Evolutionary conservation across 2,797 vertebrate genomes (phyloP).

Genomic region (Thripadectes ignobilis): DNA sequence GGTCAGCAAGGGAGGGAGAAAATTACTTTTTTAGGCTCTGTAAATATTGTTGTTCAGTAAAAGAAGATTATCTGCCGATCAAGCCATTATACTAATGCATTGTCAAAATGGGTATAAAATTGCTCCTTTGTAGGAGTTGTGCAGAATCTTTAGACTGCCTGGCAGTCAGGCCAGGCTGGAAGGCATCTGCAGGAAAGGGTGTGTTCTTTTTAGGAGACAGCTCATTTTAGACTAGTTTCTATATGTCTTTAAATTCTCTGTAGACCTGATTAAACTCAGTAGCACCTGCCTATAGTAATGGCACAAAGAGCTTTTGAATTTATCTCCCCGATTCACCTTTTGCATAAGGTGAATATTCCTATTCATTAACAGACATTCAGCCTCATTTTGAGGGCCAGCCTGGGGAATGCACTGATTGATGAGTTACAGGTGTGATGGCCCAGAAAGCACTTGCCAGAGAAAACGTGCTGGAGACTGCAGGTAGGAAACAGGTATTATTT

Average conservation of each 20-base stretch:
- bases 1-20: background rate
- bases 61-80: background rate
- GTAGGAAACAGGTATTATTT: too few relatives aligned
- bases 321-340: background rate
- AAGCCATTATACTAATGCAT: background rate
- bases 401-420: background rate
- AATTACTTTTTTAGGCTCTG: background rate
- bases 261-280: background rate
- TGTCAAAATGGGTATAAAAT: background rate
- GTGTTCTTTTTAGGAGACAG: background rate
- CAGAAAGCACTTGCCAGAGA: background rate
- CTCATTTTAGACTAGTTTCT: background rate
- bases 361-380: background rate
- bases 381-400: background rate
- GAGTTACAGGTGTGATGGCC: background rate
- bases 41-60: slow-evolving; percentile 35
- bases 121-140: background rate
- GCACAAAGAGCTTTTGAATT: background rate
- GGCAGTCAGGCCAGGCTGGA: background rate
- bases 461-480: background rate
- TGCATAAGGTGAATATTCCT: background rate
- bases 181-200: background rate
- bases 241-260: background rate
- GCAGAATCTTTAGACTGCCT: background rate
- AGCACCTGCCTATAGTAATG: background rate